These are phyloP conservation scores for Aspidapion aeneum DNA, from an alignment of 2,888 invertebrate species.

Conservation along the genomic window DNA sequence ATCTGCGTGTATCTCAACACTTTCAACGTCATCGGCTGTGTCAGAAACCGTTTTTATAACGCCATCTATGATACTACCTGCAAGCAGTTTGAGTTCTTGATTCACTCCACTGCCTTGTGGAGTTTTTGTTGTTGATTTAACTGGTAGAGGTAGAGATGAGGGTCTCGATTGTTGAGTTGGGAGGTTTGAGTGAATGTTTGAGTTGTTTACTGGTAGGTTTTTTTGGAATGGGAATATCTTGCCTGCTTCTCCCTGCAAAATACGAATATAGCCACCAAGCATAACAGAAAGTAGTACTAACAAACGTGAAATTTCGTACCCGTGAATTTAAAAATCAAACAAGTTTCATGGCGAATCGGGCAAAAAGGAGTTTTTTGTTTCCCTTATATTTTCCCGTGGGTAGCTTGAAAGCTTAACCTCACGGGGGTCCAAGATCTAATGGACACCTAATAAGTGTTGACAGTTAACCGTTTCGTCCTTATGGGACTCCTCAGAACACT, in stretches of 20 bases:
- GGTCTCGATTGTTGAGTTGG: constrained; percentile 43
- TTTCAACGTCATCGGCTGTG: constrained; percentile 21
- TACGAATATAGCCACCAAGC: neutral
- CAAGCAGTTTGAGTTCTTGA: constrained; percentile 44
- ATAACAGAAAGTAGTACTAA: neutral
- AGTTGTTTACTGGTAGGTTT: constrained; percentile 18
- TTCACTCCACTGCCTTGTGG: constrained; percentile 23
- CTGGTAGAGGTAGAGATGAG: constrained; percentile 46
- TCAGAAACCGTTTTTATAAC: constrained; percentile 47
- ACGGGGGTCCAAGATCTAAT: no score
- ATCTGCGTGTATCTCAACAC: neutral
- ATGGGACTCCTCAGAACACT: no score
- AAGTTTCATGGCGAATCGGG: no score
- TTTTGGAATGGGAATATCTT: constrained; percentile 47
- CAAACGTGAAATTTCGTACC: no score
- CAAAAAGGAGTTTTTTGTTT: no score
- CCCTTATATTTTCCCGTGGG: no score
- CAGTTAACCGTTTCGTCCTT: no score
- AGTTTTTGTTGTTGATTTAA: constrained; percentile 38
- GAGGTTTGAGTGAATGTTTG: no score
- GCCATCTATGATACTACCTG: constrained; percentile 46
- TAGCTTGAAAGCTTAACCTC: no score
- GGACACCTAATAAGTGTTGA: no score
- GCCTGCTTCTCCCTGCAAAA: constrained; percentile 43
- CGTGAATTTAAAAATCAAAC: no score